Evolutionary conservation across 2,888 invertebrate genomes (phyloP).

Genomic region (Oeneis ivallda): DNA sequence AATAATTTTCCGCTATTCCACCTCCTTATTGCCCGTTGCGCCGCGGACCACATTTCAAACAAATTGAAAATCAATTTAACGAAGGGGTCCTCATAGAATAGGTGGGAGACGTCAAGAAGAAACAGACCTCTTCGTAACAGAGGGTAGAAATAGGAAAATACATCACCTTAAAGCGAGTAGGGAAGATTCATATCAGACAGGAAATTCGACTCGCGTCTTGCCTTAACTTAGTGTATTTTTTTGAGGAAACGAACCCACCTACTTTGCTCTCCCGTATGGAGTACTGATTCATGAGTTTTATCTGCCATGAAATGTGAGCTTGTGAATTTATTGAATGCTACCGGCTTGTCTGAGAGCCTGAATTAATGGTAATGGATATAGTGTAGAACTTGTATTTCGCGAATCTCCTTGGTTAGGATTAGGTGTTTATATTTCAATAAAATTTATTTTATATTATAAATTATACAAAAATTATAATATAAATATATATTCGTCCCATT

Average conservation of each 20-base stretch:
- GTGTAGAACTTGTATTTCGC: constrained; percentile 11
- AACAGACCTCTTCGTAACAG: constrained; percentile 54
- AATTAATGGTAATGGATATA: constrained; percentile 59
- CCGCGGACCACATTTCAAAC: constrained; percentile 76
- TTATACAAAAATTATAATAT: no score
- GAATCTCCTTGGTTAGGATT: background rate
- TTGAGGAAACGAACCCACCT: constrained; percentile 69
- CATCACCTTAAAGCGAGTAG: constrained; percentile 80
- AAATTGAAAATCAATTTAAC: constrained; percentile 81
- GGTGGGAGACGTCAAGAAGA: constrained; percentile 54
- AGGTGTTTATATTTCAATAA: no score
- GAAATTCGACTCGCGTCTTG: constrained; percentile 77
- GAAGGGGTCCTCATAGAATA: constrained; percentile 63
- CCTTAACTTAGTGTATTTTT: constrained; percentile 66
- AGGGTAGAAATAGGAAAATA: constrained; percentile 78
- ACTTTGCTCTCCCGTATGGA: constrained; percentile 72
- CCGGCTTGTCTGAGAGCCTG: constrained; percentile 56
- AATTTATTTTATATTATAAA: background rate
- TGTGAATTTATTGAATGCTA: constrained; percentile 72
- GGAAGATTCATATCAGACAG: constrained; percentile 80
- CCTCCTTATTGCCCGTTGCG: constrained; percentile 72
- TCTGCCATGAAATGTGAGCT: constrained; percentile 76
- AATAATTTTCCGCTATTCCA: constrained; percentile 76
- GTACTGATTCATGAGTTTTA: constrained; percentile 80
- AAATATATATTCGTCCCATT: no score